Base-by-base conservation (phyloP, 2,797 vertebrate genomes). In the Limnodromus scolopaceus region DNA sequence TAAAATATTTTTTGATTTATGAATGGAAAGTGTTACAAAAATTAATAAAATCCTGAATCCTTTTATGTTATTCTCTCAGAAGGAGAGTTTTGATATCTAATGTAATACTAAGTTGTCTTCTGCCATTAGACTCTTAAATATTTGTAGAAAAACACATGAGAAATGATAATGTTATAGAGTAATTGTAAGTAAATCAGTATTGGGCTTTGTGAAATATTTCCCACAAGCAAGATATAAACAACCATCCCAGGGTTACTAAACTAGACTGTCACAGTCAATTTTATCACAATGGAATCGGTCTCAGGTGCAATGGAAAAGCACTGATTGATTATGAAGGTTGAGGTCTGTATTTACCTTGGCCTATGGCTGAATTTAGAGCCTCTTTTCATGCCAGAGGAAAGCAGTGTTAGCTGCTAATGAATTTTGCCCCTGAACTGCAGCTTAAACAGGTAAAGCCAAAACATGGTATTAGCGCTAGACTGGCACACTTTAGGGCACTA, bases 161-260 rank as follows among this genome's bases (percentile, higher is more conserved):
- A 92, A 91, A 2, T 2, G 3, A 77, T 79, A 75, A 25, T 71
- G 11, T 76, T 70, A 51, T 53, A 91, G 91, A 75, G 14, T 36
- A 70, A 80, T 69, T 93, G 27, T 68, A 94, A 89, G 66, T 89
- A 93, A 94, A 92, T 79, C 45, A 82, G 25, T 48, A 68, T 25
- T 45, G 16, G 30, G 6, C 4, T 90, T 58, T 63, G 57, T 92
- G 61, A 91, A 93, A 97, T 82, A 89, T 81, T 95, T 92, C 71
- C 85, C 65, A 69, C 30, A 68, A 93, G 87, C 32, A 65, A 89
- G n/a, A 34, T 48, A 72, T 49, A 82, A 89, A 77, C 24, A 89
- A 84, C 14, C 45, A 71, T 86, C 4, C 10, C n/a, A 71, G 32
- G 20, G 24, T 92, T 92, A 43, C 55, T 69, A 94, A 87, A 89